Percentiles rank a stretch among this genome's conserved stretches.
Conservation (phyloP, 2,888 invertebrate genomes). For the Mythimna vitellina region DNA sequence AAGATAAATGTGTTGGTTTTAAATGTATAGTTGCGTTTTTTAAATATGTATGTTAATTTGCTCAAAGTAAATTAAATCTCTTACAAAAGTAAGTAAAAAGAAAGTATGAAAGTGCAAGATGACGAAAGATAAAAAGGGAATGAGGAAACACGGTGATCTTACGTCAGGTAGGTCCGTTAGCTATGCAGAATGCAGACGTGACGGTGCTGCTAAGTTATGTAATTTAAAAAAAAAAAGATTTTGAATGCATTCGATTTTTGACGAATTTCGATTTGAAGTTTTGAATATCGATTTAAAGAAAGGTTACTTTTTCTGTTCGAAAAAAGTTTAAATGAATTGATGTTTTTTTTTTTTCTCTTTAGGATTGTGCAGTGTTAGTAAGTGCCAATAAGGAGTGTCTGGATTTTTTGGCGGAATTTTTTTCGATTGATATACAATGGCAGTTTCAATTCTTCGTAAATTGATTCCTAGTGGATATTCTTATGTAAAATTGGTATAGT, state of each 20-base stretch:
- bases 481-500: too few species aligned
- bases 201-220: constrained; percentile 29
- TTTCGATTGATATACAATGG: too few species aligned
- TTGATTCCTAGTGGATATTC: too few species aligned
- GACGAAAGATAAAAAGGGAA: constrained; percentile 35
- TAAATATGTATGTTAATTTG: too few species aligned
- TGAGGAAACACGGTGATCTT: constrained; percentile 44
- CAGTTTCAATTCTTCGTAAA: too few species aligned
- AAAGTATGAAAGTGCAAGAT: constrained; percentile 28
- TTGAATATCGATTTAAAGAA: constrained; percentile 3
- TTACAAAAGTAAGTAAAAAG: not conserved
- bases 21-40: too few species aligned
- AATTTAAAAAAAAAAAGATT: constrained; percentile 40
- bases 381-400: too few species aligned
- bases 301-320: not conserved
- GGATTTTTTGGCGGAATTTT: too few species aligned
- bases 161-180: constrained; percentile 57
- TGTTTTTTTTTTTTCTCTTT: too few species aligned
- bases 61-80: not conserved
- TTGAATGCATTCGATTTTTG: constrained; percentile 22
- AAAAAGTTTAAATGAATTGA: not conserved
- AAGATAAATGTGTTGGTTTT: too few species aligned
- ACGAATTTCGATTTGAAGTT: not conserved
- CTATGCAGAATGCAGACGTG: constrained; percentile 56
- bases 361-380: not conserved